Evolutionary conservation across 2,113 vertebrate genomes (phyloP).

Genomic region (cattle (Bos taurus)): DNA sequence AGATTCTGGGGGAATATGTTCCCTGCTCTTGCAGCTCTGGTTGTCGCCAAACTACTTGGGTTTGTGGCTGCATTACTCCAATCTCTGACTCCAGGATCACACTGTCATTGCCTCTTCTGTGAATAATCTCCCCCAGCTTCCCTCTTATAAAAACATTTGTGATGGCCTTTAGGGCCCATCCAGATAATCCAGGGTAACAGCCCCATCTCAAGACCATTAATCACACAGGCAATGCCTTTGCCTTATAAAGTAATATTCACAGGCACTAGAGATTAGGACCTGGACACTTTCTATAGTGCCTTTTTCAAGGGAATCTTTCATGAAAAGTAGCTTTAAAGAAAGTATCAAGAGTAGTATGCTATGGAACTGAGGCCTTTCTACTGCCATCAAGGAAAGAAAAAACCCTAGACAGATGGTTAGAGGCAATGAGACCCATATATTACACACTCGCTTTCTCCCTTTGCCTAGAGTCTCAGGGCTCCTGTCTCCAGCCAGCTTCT

Average conservation of each 20-base stretch:
- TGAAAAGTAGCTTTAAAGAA: constrained; percentile 53
- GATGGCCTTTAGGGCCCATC: background rate
- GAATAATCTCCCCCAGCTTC: background rate
- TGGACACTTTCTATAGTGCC: background rate
- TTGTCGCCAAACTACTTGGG: background rate
- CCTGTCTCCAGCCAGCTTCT: background rate
- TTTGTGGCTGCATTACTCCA: background rate
- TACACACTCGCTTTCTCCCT: background rate
- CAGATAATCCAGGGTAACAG: background rate
- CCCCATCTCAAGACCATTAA: background rate
- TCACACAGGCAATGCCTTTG: background rate
- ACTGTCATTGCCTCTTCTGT: background rate
- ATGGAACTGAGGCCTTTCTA: constrained; percentile 54
- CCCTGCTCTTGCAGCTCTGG: background rate
- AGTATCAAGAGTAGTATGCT: constrained; percentile 55
- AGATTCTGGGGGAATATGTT: background rate
- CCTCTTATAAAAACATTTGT: background rate
- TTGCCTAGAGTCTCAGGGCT: background rate
- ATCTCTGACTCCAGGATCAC: background rate
- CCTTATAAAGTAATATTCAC: background rate
- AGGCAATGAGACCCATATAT: background rate
- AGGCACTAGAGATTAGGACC: background rate
- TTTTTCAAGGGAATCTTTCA: constrained; percentile 53
- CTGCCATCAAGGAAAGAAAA: constrained; percentile 39
- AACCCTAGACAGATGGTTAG: background rate